Conservation (phyloP, 2,888 invertebrate species). For the Melikaiella ostensackeni region DNA sequence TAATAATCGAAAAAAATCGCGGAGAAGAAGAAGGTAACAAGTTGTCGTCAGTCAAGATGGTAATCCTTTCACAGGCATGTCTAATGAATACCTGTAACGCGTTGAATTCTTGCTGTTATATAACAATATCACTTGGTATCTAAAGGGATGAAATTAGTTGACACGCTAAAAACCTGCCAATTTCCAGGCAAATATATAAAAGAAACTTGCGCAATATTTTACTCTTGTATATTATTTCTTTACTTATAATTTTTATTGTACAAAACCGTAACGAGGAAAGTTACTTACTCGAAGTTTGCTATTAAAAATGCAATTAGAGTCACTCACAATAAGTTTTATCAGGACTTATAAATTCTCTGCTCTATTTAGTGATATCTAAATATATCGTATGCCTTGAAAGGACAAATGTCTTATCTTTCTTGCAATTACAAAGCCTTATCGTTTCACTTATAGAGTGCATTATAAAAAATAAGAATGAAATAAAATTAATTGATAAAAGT, state of each 20-base stretch:
- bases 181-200: background rate
- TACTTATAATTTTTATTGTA: background rate
- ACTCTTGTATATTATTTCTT: background rate
- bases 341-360: background rate
- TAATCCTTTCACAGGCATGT: background rate
- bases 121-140: background rate
- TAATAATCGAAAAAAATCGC: background rate
- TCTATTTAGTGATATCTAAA: conserved; percentile 7
- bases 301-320: background rate
- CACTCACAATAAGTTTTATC: background rate
- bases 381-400: background rate
- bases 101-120: background rate
- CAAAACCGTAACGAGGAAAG: background rate
- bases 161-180: background rate
- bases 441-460: background rate
- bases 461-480: background rate
- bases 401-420: conserved; percentile 6
- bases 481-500: no score
- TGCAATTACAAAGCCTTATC: background rate
- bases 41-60: background rate
- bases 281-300: background rate
- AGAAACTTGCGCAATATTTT: background rate
- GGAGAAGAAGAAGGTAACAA: background rate
- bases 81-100: background rate
- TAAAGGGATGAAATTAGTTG: background rate